phyloP scores from a whole-genome alignment of 1,140 invertebrate genomes.

The Drosophila mojavensis region DNA sequence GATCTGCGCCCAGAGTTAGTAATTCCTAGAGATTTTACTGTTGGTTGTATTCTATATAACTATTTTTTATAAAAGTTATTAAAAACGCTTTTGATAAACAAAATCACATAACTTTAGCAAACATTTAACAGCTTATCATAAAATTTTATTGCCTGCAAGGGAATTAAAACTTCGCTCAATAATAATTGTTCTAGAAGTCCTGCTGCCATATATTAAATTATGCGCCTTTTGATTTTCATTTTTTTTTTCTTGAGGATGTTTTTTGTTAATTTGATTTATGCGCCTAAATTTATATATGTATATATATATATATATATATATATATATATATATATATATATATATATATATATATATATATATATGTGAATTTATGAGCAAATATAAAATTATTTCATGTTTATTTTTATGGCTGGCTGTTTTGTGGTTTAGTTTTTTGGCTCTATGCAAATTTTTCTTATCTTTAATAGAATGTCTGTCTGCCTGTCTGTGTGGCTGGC shows the following conservation, averaged over 20 bases:
- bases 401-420: conserved; percentile 50
- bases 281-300: conserved; percentile 30
- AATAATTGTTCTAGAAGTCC: conserved; percentile 7
- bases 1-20: neutral
- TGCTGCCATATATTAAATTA: conserved; percentile 59
- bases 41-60: neutral
- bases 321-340: conserved; percentile 2
- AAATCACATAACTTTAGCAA: too few species aligned
- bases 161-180: neutral
- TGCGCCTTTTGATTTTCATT: conserved; percentile 43
- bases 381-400: conserved; percentile 64
- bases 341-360: neutral
- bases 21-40: neutral
- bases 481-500: neutral
- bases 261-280: conserved; percentile 63
- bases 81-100: neutral
- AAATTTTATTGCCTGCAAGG: neutral
- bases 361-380: conserved; percentile 41
- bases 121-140: neutral
- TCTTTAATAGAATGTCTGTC: conserved; percentile 48
- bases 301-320: conserved; percentile 18
- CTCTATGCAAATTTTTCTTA: conserved; percentile 70
- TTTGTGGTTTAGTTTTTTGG: conserved; percentile 57
- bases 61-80: too few species aligned
- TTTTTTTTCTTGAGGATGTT: conserved; percentile 1